Evolutionary conservation across 2,113 vertebrate genomes (phyloP).

Genomic region (Mesocricetus auratus): DNA sequence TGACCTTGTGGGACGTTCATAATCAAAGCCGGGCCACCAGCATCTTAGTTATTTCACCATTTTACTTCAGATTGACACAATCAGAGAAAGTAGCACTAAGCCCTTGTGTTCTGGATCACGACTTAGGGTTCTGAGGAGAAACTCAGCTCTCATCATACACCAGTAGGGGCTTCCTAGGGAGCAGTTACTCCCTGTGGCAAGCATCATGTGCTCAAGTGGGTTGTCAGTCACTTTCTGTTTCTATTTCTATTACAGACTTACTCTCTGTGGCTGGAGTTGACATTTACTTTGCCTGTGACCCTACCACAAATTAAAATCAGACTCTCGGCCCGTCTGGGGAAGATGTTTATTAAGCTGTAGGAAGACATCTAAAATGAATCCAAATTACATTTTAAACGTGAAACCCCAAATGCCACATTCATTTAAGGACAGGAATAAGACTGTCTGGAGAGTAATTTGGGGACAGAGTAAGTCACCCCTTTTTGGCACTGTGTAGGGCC

Average conservation of each 20-base stretch:
- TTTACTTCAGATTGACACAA: not conserved
- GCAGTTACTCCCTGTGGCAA: conserved; percentile 20
- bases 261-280: conserved; percentile 82
- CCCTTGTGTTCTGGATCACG: not conserved
- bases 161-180: conserved; percentile 56
- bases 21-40: not conserved
- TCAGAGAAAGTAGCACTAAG: not conserved
- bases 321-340: conserved; percentile 76
- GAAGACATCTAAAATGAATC: conserved; percentile 85
- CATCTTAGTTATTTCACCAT: not conserved
- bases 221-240: conserved; percentile 81
- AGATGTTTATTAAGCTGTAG: conserved; percentile 80
- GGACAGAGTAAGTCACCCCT: conserved; percentile 78
- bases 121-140: conserved; percentile 62
- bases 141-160: not conserved
- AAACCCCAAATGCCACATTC: conserved; percentile 81
- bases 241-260: conserved; percentile 77
- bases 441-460: conserved; percentile 81
- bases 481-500: conserved; percentile 70
- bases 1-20: not conserved
- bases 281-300: conserved; percentile 85
- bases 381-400: conserved; percentile 81
- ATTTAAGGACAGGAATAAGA: conserved; percentile 73
- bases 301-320: conserved; percentile 88
- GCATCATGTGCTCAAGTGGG: conserved; percentile 42